Base-by-base conservation (phyloP, 2,113 vertebrate genomes). In the Noctilio leporinus region DNA sequence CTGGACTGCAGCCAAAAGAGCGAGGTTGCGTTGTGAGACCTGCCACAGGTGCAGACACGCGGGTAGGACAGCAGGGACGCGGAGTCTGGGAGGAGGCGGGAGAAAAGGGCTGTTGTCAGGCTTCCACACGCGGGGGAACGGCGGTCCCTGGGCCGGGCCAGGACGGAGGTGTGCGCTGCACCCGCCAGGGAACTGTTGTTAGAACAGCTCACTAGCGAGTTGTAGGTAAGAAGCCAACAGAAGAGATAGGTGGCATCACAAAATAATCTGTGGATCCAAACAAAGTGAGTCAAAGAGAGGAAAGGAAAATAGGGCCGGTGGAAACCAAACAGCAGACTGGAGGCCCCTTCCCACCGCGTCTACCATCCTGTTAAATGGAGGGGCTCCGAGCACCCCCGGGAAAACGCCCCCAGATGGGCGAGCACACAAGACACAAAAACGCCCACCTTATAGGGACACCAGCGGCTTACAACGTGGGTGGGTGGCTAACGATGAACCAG, bases 141-240 rank as follows among this genome's bases (percentile, higher is more conserved):
- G 6, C 4, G 10, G 20, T n/a, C n/a, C n/a, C n/a, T 7, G 2
- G 45, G 0, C 69, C 30, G 3, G 0, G 15, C 2, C 4, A 6
- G 33, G n/a, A 4, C 16, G 6, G 2, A n/a, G 35, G 2, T 47
- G n/a, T 67, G 33, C 5, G 2, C 17, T 24, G 0, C 30, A 2
- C 47, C 3, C 0, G 47, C 3, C 0, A 10, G 0, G 28, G 9
- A n/a, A 11, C 5, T 4, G 5, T 24, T 17, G 3, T 33, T 6
- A 8, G 16, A 55, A 8, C 1, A 24, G 14, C 33, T 9, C 10
- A 5, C 0, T 14, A 3, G 8, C 6, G 20, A 47, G 9, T 47
- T n/a, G 19, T 0, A 26, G 9, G 51, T 5, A 67, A 45, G 57
- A 30, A 33, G 43, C 11, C 69, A 55, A 8, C 30, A 69, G 9